These are phyloP conservation scores for Caerostris extrusa DNA, from an alignment of 1,140 invertebrate genomes.

Conservation along the genomic window DNA sequence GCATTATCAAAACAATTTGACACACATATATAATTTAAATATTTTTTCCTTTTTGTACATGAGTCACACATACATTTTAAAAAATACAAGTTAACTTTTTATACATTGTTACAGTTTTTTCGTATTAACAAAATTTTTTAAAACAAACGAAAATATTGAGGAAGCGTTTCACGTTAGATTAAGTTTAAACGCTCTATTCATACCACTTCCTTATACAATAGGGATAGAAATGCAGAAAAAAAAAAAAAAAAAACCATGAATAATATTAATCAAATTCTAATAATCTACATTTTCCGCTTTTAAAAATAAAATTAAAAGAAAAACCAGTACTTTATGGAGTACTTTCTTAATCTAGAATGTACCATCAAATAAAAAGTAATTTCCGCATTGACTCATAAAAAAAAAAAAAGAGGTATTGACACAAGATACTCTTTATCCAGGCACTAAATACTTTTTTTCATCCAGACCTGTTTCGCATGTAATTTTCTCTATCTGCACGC, in stretches of 20 bases:
- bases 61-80: not conserved
- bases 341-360: not conserved
- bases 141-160: not conserved
- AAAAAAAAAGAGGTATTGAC: not conserved
- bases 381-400: not conserved
- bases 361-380: not conserved
- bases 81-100: not conserved
- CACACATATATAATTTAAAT: too few species aligned
- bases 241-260: not conserved
- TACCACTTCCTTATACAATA: not conserved
- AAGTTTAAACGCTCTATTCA: not conserved
- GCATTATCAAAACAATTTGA: too few species aligned
- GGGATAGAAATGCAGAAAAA: not conserved
- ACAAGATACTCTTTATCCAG: not conserved
- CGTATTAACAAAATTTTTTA: not conserved
- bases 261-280: not conserved
- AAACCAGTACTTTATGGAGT: too few species aligned
- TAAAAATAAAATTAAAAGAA: not conserved
- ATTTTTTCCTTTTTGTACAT: too few species aligned
- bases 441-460: not conserved
- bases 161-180: not conserved
- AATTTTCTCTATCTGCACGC: not conserved
- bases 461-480: not conserved
- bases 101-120: not conserved
- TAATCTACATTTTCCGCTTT: not conserved